Evolutionary conservation across 1,140 invertebrate species (phyloP), one percentile per base, ranked within the genome.

Genomic region (Zophobas atratus): DNA sequence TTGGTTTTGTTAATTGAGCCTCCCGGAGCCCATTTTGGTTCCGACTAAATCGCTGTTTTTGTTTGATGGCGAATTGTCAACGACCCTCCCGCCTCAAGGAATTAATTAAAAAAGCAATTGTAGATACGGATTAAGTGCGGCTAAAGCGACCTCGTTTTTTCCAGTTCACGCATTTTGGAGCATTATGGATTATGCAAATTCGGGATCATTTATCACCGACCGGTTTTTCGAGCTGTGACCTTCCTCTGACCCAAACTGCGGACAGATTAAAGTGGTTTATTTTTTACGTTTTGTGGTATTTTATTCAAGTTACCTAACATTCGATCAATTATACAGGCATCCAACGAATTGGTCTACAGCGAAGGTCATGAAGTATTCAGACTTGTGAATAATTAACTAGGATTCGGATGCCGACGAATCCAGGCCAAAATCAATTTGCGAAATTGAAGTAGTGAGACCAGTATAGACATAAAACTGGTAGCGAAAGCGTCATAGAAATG

Each of bases 11-110:
- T 20, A 20, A 20, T 20, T 20, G 20, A 20, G 20, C 20, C 20
- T 20, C 20, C 20, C 20, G 20, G 20, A 20, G 20, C 20, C 20
- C 20, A 20, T 20, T 20, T 20, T 20, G 20, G 20, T 20, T 20
- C 20, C 43, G 33, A 48, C 49, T 71, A 71, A 46, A 43, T 35
- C 49, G 71, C 20, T 53, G 20, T 20, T 73, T 73, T 73, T 73
- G 70, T 55, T 55, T 73, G 70, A 73, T 73, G 8, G 70, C 49
- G 71, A 73, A 55, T 73, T 70, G 41, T 38, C 4, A 57, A 53
- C 4, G 55, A 34, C 55, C 38, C 20, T 38, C 60, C 60, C 36
- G 6, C 2, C 33, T 39, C 49, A 20, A 51, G 6, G 49, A 51
- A 51, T 51, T 51, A 51, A 51, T 51, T 51, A 51, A 51, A 2